Conservation (phyloP, 1,140 invertebrate genomes). For the Diachasmimorpha longicaudata region DNA sequence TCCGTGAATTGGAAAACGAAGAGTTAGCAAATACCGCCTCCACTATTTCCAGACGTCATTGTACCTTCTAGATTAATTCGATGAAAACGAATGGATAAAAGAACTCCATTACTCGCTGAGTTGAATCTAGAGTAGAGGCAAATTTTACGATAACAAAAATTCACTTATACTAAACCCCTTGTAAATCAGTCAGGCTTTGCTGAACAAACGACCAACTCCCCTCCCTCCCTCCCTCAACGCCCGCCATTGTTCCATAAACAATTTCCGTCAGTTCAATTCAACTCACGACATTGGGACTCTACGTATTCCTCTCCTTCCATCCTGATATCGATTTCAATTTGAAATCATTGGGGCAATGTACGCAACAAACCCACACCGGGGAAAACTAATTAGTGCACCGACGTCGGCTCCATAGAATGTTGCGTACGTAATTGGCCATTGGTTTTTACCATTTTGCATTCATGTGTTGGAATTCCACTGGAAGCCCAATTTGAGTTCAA, state of each 20-base stretch:
- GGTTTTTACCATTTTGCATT: neutral
- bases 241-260: neutral
- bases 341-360: neutral
- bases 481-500: neutral
- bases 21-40: neutral
- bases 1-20: neutral
- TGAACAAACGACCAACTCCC: neutral
- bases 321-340: neutral
- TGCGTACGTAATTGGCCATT: neutral
- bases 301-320: neutral
- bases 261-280: neutral
- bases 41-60: constrained; percentile 4
- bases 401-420: neutral
- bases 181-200: neutral
- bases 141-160: constrained; percentile 2
- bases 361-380: neutral
- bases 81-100: neutral
- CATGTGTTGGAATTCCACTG: neutral
- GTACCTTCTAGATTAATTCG: neutral
- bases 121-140: neutral
- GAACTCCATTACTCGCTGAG: neutral
- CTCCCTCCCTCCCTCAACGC: too few species aligned
- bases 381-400: neutral
- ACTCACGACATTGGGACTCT: neutral
- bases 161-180: neutral